phyloP scores from a whole-genome alignment of 1,140 invertebrate genomes.

The Sesamia nonagrioides region DNA sequence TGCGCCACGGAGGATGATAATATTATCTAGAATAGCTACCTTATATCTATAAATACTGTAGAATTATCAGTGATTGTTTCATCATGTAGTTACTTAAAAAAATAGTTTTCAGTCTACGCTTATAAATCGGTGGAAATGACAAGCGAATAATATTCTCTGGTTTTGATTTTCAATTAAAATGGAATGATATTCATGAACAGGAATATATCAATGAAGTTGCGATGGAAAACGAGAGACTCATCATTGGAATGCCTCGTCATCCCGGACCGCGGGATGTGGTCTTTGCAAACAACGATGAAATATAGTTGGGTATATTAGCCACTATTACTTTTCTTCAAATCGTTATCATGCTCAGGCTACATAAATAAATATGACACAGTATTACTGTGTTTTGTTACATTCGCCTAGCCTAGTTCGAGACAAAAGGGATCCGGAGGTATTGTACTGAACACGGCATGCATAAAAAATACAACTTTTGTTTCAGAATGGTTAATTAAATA shows the following conservation, averaged over 20 bases:
- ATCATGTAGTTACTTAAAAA: slow-evolving; percentile 13
- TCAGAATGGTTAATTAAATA: slow-evolving; percentile 18
- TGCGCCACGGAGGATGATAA: too few species aligned
- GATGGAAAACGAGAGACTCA: slow-evolving; percentile 53
- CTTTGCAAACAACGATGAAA: slow-evolving; percentile 50
- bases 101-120: slow-evolving; percentile 7
- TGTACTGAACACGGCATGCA: slow-evolving; percentile 9
- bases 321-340: slow-evolving; percentile 24
- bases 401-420: background rate
- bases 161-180: slow-evolving; percentile 4
- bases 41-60: background rate
- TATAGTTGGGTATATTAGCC: slow-evolving; percentile 47
- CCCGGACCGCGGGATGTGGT: slow-evolving; percentile 17
- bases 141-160: slow-evolving; percentile 15
- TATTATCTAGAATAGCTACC: background rate
- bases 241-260: slow-evolving; percentile 51
- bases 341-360: slow-evolving; percentile 43
- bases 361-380: slow-evolving; percentile 45
- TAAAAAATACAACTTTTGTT: slow-evolving; percentile 26
- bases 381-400: slow-evolving; percentile 32
- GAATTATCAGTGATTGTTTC: slow-evolving; percentile 1
- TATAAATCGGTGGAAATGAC: slow-evolving; percentile 7
- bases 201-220: slow-evolving; percentile 12
- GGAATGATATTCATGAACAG: slow-evolving; percentile 25
- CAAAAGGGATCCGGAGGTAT: slow-evolving; percentile 29